Evolutionary conservation across 2,797 vertebrate genomes (phyloP), one percentile per base, ranked within the genome.

Genomic region (Paguma larvata): DNA sequence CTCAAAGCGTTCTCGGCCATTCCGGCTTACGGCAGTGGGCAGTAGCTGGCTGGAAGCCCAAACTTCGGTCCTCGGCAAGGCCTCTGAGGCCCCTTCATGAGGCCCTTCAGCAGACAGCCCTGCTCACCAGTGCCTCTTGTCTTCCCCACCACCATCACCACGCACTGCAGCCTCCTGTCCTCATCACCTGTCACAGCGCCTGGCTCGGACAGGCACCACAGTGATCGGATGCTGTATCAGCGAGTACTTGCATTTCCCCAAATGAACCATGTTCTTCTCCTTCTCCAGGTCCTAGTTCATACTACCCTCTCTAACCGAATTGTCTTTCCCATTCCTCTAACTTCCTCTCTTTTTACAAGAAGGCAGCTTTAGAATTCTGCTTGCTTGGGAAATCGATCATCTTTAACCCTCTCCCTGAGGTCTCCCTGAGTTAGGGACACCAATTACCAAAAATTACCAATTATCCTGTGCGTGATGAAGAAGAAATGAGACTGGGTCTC

Each of bases 41-140:
- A 56, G 51, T 13, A 38, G 44, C 46, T 78, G 53, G 14, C 63
- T 27, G 19, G 48, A 72, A 53, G 48, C 62, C 25, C 46, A 53
- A 78, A 68, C 38, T 41, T 88, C 14, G 32, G 14, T 44, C 25
- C 44, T 87, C 10, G n/a, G 46, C n/a, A 79, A 95, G 38, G 46
- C 51, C 77, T 59, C 32, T 1, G 19, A 89, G 77, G 38, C 6
- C 19, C 51, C 11, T 53, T 63, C 0, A 0, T 2, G 27, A 85
- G 73, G 15, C 10, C 23, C n/a, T 56, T 16, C 13, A 11, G 3
- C 59, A 79, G 23, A 34, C 73, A 46, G 18, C 19, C 5, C 70
- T 1, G 0, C 48, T 82, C 25, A 48, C 38, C 16, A 4, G 5
- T 3, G 19, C 51, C 46, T 82, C 18, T 0, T 4, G 8, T 32